Base-by-base conservation (phyloP, 1,140 invertebrate species). In the Hesperophylax magnus region DNA sequence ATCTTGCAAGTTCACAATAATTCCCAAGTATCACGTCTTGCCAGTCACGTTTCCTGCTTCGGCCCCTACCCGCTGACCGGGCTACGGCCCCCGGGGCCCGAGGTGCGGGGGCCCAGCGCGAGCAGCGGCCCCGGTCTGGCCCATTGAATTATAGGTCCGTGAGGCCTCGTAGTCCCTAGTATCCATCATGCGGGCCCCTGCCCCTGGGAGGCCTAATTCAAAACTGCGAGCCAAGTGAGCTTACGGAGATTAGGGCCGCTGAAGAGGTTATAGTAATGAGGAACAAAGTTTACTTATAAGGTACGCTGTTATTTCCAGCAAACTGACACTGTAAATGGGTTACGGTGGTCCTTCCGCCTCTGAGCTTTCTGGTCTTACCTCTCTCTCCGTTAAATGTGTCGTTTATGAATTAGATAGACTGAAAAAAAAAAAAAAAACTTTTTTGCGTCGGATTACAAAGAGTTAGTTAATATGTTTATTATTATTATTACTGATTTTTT, bases 91-190 rank as follows among this genome's bases (percentile, higher is more conserved):
- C 11, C 31, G 61, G 7, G 72, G 47, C 27, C 56, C 24, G 60
- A 61, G 34, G 47, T 34, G 27, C 27, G 27, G 27, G 34, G 34
- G 7, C 34, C 34, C 34, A 8, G 34, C 34, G 34, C 7, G 34
- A 6, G 34, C 34, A 39, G 34, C 34, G 7, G 34, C 3, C 34
- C 34, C 34, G 34, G 34, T 6, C 34, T 22, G 39, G 71, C 39
- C 75, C 77, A 82, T 79, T 82, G 81, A 82, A 79, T 82, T 82
- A 82, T 79, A 71, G 77, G 18, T 54, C 34, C 77, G 39, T 20
- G 63, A 78, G 63, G 53, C 47, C 17, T 54, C n/a, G 52, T 54
- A 27, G 60, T 27, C 47, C 61, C 76, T n/a, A 22, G 67, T 22
- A 71, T 71, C 56, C 31, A 78, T 78, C 76, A 76, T 76, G 22